Conservation (phyloP, 2,113 vertebrate species). For the Thamnophis sirtalis region DNA sequence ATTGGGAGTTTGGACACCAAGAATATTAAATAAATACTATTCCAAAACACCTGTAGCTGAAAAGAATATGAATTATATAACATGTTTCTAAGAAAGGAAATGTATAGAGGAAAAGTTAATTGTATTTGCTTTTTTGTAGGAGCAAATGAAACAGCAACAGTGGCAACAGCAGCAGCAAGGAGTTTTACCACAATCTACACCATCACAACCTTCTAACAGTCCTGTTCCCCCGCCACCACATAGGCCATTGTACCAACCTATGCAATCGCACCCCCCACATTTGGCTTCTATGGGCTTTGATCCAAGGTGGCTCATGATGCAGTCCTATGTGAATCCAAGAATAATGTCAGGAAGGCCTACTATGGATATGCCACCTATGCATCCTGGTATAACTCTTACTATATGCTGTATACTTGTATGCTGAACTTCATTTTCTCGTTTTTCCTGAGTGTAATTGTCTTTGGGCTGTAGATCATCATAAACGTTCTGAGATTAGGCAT, state of each 20-base stretch:
- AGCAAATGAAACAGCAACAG: conserved; percentile 91
- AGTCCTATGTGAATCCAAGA: conserved; percentile 96
- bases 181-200: conserved; percentile 75
- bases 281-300: conserved; percentile 96
- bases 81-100: neutral
- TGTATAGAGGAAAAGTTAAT: neutral
- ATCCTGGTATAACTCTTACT: conserved; percentile 71
- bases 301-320: conserved; percentile 99
- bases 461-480: neutral
- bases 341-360: conserved; percentile 92
- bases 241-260: conserved; percentile 88
- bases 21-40: neutral
- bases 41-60: neutral
- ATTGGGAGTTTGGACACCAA: neutral
- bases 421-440: neutral
- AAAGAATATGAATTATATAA: neutral
- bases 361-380: conserved; percentile 90
- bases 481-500: neutral
- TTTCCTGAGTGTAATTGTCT: neutral
- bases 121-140: conserved; percentile 65
- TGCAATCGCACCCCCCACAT: conserved; percentile 92
- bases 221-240: conserved; percentile 85
- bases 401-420: neutral
- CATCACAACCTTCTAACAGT: conserved; percentile 81
- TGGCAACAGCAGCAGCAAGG: conserved; percentile 81